A percentile compares a stretch with the other conserved stretches of the same genome.
Conservation (phyloP, 2,113 vertebrate species). For the Mystacornis crossleyi region DNA sequence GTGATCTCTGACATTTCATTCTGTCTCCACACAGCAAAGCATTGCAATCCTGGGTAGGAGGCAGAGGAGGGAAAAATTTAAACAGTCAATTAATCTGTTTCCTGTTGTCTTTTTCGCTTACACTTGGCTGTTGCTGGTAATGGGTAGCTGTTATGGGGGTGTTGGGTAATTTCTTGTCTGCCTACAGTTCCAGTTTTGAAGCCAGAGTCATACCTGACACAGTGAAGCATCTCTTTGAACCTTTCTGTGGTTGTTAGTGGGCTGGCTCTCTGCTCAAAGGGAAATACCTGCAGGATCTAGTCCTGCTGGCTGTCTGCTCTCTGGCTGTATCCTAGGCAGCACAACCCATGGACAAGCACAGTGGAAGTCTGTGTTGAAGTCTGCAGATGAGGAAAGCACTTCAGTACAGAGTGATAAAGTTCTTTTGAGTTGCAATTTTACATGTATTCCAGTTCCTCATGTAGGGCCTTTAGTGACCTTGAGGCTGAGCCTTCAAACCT, state of each 20-base stretch:
- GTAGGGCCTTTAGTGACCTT: not conserved
- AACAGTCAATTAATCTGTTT: not conserved
- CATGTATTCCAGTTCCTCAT: not conserved
- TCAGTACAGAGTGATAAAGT: not conserved
- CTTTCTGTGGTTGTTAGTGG: not conserved
- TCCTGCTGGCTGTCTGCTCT: not conserved
- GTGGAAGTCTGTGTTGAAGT: not conserved
- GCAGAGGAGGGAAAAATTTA: not conserved
- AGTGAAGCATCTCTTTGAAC: not conserved
- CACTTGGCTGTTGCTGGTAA: not conserved
- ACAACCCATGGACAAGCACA: not conserved
- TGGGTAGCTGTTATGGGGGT: not conserved
- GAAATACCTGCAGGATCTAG: not conserved
- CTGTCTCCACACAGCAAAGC: not conserved
- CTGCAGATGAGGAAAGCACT: not conserved
- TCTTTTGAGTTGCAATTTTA: not conserved
- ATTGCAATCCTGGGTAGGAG: not conserved
- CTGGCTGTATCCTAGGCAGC: not conserved
- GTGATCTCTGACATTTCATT: not conserved
- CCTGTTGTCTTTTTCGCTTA: not conserved
- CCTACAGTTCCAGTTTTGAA: not conserved
- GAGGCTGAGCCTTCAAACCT: not conserved
- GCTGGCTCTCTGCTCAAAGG: not conserved
- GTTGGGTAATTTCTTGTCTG: not conserved
- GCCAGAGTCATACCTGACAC: fast-evolving